Conservation (phyloP, 1,140 invertebrate species). For the Drosophila persimilis region DNA sequence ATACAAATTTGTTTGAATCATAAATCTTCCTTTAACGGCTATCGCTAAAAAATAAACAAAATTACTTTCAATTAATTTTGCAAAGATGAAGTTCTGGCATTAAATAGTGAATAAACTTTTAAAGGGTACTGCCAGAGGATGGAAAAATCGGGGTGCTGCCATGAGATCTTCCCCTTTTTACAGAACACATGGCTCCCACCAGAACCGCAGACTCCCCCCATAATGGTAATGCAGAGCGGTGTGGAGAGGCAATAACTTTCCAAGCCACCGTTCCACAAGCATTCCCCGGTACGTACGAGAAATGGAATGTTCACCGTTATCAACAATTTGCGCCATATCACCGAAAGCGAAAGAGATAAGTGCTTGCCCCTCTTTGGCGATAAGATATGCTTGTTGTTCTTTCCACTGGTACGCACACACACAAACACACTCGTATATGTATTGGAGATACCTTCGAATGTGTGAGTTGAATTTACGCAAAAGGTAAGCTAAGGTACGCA, state of each 20-base stretch:
- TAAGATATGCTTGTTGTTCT: conserved; percentile 66
- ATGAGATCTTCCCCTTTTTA: no score
- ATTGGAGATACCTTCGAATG: not conserved
- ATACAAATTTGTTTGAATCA: not conserved
- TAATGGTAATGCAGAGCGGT: not conserved
- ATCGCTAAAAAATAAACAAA: no score
- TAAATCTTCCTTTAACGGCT: not conserved
- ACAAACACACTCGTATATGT: no score
- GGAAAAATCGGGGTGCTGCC: no score
- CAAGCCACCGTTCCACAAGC: conserved; percentile 6
- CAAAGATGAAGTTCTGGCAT: no score
- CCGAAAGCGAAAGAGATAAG: conserved; percentile 65
- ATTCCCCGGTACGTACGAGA: conserved; percentile 10
- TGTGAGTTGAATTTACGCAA: conserved; percentile 40
- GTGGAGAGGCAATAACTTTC: conserved; percentile 9
- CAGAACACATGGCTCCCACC: no score
- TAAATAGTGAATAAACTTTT: no score
- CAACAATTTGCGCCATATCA: conserved; percentile 67
- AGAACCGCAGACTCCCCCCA: no score
- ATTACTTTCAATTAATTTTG: no score
- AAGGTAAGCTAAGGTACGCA: conserved; percentile 32
- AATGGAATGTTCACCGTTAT: conserved; percentile 56
- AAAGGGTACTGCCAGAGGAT: no score
- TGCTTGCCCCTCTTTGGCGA: conserved; percentile 29
- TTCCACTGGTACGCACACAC: conserved; percentile 11